phyloP scores from a whole-genome alignment of 2,797 vertebrate genomes.

The Meriones psammophilus region DNA sequence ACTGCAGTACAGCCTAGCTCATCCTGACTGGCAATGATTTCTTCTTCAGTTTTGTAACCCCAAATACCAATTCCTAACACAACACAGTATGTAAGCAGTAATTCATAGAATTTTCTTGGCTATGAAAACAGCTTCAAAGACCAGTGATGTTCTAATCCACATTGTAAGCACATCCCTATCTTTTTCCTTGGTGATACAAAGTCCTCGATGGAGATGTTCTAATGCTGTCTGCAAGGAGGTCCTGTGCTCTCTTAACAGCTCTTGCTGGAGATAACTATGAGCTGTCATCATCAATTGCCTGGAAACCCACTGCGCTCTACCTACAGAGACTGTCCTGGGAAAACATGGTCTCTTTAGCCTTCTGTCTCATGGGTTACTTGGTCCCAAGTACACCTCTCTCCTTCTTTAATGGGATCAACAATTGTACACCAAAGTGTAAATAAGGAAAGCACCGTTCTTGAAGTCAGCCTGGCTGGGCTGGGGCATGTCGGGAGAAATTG shows the following conservation, averaged over 20 bases:
- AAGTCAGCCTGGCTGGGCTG: not conserved
- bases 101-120: not conserved
- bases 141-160: not conserved
- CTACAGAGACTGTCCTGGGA: not conserved
- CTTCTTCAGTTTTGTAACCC: not conserved
- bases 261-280: not conserved
- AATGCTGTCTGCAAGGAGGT: not conserved
- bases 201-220: not conserved
- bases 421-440: not conserved
- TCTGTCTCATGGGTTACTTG: not conserved
- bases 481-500: not conserved
- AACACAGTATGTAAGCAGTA: not conserved
- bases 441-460: not conserved
- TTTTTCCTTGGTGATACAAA: not conserved
- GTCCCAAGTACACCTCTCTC: not conserved
- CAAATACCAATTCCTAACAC: not conserved
- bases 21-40: not conserved
- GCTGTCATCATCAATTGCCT: not conserved
- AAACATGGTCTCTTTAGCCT: not conserved
- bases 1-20: not conserved
- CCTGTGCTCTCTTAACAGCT: not conserved
- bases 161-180: not conserved
- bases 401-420: not conserved
- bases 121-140: constrained; percentile 40
- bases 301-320: not conserved